phyloP scores from a whole-genome alignment of 2,797 vertebrate species.

The Acipenser ruthenus region DNA sequence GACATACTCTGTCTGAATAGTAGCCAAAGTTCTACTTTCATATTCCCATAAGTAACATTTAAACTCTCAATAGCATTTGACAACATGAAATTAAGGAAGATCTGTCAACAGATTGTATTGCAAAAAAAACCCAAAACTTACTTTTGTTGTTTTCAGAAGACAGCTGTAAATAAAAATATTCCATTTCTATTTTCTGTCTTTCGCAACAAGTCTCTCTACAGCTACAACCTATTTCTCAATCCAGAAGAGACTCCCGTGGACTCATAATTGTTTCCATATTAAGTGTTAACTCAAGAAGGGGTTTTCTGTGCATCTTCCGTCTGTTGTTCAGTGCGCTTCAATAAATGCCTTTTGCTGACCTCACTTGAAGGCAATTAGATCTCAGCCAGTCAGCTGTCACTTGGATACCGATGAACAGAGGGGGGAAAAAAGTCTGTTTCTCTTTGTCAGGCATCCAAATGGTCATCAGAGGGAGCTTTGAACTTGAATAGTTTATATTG shows the following conservation, averaged over 20 bases:
- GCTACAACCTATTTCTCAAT: conserved; percentile 54
- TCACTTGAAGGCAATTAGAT: conserved; percentile 98
- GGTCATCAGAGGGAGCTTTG: conserved; percentile 88
- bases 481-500: conserved; percentile 53
- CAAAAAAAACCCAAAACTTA: conserved; percentile 59
- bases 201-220: conserved; percentile 54
- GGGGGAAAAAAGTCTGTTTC: conserved; percentile 44
- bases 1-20: conserved; percentile 1
- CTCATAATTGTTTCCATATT: conserved; percentile 82
- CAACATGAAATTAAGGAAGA: too few relatives aligned
- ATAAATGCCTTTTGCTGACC: conserved; percentile 98
- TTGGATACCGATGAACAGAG: conserved; percentile 45
- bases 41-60: not conserved
- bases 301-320: conserved; percentile 73
- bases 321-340: conserved; percentile 77
- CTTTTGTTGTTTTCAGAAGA: conserved; percentile 64
- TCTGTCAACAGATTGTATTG: too few relatives aligned
- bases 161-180: conserved; percentile 61
- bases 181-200: conserved; percentile 64
- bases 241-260: conserved; percentile 66
- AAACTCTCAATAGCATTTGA: too few relatives aligned
- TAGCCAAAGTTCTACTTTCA: conserved; percentile 9
- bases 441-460: conserved; percentile 60
- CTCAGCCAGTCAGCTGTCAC: conserved; percentile 95
- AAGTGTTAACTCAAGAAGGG: conserved; percentile 59